Percentiles rank a stretch among this genome's conserved stretches.
Conservation (phyloP, 2,113 vertebrate genomes). For the Pholis gunnellus region DNA sequence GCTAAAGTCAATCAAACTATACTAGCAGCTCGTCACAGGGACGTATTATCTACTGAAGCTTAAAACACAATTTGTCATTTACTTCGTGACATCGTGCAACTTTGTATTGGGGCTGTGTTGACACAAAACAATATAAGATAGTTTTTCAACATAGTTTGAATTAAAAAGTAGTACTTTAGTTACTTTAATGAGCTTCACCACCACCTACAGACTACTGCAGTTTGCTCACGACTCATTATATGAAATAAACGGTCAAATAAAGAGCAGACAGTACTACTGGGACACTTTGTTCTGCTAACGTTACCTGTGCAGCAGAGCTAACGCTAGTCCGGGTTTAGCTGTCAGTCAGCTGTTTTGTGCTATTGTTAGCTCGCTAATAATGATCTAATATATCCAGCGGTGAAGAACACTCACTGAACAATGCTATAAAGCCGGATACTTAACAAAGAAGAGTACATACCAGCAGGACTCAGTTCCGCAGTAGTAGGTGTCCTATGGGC, state of each 20-base stretch:
- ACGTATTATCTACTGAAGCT: neutral
- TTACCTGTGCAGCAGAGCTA: slow-evolving; percentile 4
- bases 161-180: neutral
- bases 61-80: neutral
- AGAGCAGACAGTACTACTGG: neutral
- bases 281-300: slow-evolving; percentile 52
- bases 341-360: neutral
- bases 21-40: neutral
- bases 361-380: neutral
- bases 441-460: slow-evolving; percentile 42
- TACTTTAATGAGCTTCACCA: neutral
- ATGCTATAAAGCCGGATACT: neutral
- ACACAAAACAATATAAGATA: neutral
- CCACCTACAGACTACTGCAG: neutral
- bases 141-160: neutral
- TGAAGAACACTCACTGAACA: neutral
- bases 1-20: neutral
- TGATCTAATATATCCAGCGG: fast-evolving
- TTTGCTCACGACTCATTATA: neutral
- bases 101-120: neutral
- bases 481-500: neutral
- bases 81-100: neutral
- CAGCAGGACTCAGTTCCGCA: slow-evolving; percentile 32
- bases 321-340: slow-evolving; percentile 34
- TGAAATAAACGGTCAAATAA: neutral